Base-by-base conservation (phyloP, 1,140 invertebrate genomes). In the Bathynomus jamesi region DNA sequence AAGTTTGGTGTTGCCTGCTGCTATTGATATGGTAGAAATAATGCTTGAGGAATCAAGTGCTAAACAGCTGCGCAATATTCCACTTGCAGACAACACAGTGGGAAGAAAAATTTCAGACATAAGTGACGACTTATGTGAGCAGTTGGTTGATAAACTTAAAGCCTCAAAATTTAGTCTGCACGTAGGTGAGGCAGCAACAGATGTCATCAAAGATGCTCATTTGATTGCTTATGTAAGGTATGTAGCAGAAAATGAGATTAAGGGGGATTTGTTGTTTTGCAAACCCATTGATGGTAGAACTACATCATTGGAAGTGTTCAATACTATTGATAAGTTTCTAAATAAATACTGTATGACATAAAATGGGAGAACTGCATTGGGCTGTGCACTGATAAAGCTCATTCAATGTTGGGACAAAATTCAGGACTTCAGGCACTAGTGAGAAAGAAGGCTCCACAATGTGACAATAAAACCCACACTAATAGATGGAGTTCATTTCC, bases 21-120 rank as follows among this genome's bases (percentile, higher is more conserved):
- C 67, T 70, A 65, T 67, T 61, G 71, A 76, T 63, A 69, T 73
- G 63, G 63, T 73, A 1, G 40, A 69, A 73, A 70, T 67, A 70
- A 73, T 76, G 74, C 60, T 73, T 61, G 62, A 68, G 66, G 31
- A 76, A 67, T 70, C 27, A 62, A 30, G 40, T 67, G 74, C 66
- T 27, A 72, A 72, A 25, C 21, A 67, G 62, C 28, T 72, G 21
- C 28, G 31, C 31, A 64, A 24, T 28, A 68, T 72, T 67, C 67
- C 71, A 31, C 64, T 67, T 61, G 13, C 29, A 53, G 53, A 71
- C 21, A 60, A 71, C 53, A 71, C 64, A 53, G 40, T 67, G 65
- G 64, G 32, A 13, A 66, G 70, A 10, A 53, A n/a, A 67, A 71
- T 71, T 71, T 65, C 32, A 65, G 70, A 71, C 21, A 60, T 60